Conservation (phyloP, 2,113 vertebrate genomes). For the Halcyon malimbica region DNA sequence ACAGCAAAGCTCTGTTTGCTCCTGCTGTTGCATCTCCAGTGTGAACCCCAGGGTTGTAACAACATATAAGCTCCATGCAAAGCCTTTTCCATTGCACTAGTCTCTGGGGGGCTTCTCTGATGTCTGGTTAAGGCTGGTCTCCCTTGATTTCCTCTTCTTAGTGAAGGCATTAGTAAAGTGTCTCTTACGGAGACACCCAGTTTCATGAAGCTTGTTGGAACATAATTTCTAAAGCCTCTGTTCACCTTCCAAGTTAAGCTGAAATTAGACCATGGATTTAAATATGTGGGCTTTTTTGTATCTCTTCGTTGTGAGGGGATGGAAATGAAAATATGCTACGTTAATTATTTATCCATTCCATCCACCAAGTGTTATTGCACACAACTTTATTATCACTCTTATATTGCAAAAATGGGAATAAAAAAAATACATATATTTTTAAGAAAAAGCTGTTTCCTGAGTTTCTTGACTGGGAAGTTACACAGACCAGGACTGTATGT, state of each 20-base stretch:
- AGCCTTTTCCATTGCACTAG: neutral
- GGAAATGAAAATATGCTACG: neutral
- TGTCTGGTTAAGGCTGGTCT: neutral
- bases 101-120: neutral
- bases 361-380: neutral
- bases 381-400: neutral
- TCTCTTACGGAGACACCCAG: neutral
- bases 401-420: neutral
- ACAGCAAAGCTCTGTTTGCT: neutral
- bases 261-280: constrained; percentile 33
- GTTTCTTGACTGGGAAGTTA: neutral
- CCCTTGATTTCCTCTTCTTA: neutral
- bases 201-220: constrained; percentile 21
- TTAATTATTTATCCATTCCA: neutral
- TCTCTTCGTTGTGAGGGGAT: neutral
- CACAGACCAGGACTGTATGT: neutral
- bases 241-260: constrained; percentile 52
- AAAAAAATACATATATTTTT: accelerated
- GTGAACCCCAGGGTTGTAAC: neutral
- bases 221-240: constrained; percentile 7
- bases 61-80: neutral
- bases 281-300: neutral
- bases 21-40: neutral
- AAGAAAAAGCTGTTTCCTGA: neutral
- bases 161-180: neutral